Conservation (phyloP, 2,888 invertebrate genomes). For the Lacanobia oleracea region DNA sequence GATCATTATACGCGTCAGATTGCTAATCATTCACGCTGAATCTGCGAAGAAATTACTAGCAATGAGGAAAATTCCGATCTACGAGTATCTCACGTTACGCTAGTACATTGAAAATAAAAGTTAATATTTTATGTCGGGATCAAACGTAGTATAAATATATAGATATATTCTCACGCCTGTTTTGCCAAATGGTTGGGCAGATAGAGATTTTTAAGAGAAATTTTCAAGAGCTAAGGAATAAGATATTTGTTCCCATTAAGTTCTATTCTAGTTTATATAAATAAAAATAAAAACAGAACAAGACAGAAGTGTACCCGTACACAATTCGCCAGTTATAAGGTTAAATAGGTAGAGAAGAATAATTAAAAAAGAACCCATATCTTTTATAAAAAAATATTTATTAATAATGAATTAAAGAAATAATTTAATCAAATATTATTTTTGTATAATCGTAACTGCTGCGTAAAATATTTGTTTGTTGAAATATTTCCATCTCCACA, state of each 20-base stretch:
- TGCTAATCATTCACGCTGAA: constrained; percentile 26
- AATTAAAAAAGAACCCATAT: too few species aligned
- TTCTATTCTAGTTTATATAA: too few species aligned
- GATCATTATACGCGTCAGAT: constrained; percentile 15
- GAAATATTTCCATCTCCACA: too few species aligned
- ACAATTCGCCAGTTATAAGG: too few species aligned
- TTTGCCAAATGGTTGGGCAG: background rate
- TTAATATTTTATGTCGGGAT: background rate
- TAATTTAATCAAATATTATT: too few species aligned
- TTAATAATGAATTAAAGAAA: too few species aligned
- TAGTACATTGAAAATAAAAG: constrained; percentile 36
- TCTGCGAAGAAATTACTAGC: constrained; percentile 37
- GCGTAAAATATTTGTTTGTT: too few species aligned
- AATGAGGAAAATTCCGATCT: constrained; percentile 25
- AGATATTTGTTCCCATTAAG: background rate
- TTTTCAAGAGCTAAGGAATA: background rate
- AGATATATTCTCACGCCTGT: background rate
- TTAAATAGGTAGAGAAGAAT: too few species aligned
- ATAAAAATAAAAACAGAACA: too few species aligned
- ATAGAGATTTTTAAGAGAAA: background rate
- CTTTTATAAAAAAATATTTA: too few species aligned
- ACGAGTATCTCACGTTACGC: constrained; percentile 14
- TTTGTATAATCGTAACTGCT: too few species aligned
- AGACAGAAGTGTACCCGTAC: too few species aligned
- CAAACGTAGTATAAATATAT: background rate